Percentiles rank a stretch among this genome's conserved stretches.
phyloP scores from a whole-genome alignment of 2,797 vertebrate species.

The Cynodonichthys magdalenae region DNA sequence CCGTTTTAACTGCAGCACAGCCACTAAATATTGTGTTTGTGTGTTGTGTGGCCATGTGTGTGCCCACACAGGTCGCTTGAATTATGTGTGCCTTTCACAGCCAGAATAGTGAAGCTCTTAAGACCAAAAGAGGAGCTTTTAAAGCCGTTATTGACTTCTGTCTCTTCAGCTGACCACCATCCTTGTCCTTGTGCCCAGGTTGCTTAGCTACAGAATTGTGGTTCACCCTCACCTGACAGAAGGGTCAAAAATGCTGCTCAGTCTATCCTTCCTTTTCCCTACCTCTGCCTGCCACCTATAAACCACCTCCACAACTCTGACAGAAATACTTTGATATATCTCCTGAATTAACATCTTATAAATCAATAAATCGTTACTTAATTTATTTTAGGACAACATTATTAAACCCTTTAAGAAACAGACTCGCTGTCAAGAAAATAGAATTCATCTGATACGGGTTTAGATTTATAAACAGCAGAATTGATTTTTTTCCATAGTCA shows the following conservation, averaged over 20 bases:
- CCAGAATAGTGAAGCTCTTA: conserved; percentile 53
- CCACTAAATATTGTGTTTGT: conserved; percentile 44
- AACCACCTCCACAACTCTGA: not conserved
- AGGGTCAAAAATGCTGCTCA: conserved; percentile 48
- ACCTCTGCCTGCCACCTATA: conserved; percentile 1
- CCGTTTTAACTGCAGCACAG: conserved; percentile 32
- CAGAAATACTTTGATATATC: conserved; percentile 12
- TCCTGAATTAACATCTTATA: conserved; percentile 29
- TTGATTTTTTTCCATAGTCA: conserved; percentile 20
- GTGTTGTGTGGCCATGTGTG: conserved; percentile 18
- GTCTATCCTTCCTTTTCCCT: conserved; percentile 1
- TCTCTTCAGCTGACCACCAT: conserved; percentile 64
- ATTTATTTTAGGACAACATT: conserved; percentile 35
- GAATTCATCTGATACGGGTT: conserved; percentile 26
- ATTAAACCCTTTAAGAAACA: conserved; percentile 45
- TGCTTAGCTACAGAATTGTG: conserved; percentile 58
- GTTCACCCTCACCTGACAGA: conserved; percentile 55
- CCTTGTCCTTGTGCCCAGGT: conserved; percentile 57
- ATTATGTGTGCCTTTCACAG: conserved; percentile 55
- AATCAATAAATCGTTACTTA: conserved; percentile 44
- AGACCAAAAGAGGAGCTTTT: conserved; percentile 66
- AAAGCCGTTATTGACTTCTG: conserved; percentile 76
- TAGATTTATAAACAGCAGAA: conserved; percentile 42
- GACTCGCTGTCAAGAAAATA: conserved; percentile 33
- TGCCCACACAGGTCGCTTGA: conserved; percentile 31